Evolutionary conservation across 2,888 invertebrate species (phyloP).

Genomic region (Aspidapion aeneum): DNA sequence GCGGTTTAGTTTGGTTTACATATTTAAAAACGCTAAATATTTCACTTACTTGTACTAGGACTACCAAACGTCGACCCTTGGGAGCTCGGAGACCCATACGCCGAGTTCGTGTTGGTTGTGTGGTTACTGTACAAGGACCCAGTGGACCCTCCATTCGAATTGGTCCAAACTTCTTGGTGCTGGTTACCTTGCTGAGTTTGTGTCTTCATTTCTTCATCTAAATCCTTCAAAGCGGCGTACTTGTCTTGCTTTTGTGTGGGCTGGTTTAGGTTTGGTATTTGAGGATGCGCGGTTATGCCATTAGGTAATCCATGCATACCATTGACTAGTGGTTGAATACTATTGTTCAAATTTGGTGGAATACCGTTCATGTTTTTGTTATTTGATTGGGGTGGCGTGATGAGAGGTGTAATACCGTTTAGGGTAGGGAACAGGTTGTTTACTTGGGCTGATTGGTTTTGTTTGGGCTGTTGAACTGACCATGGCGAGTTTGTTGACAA

Average conservation of each 20-base stretch:
- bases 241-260: slow-evolving; percentile 60
- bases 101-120: slow-evolving; percentile 41
- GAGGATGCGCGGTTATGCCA: not conserved
- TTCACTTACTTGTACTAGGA: slow-evolving; percentile 48
- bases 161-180: slow-evolving; percentile 25
- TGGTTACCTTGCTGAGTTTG: slow-evolving; percentile 40
- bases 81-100: slow-evolving; percentile 46
- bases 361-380: not conserved
- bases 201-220: slow-evolving; percentile 72
- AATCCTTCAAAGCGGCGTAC: slow-evolving; percentile 93
- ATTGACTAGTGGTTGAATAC: not conserved
- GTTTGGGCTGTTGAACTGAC: not conserved
- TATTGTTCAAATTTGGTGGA: not conserved
- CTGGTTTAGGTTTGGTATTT: not conserved
- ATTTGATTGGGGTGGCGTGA: not conserved
- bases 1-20: too few species aligned
- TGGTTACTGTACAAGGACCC: slow-evolving; percentile 46
- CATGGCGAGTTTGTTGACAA: not conserved
- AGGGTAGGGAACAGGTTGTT: not conserved
- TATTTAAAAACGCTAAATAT: too few species aligned
- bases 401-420: too few species aligned
- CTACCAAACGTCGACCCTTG: slow-evolving; percentile 46
- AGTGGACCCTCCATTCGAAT: slow-evolving; percentile 43
- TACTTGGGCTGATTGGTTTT: too few species aligned
- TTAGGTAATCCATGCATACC: not conserved